A percentile compares a stretch with the other conserved stretches of the same genome.
phyloP scores from a whole-genome alignment of 2,888 invertebrate species.

The Melanostoma mellinum region DNA sequence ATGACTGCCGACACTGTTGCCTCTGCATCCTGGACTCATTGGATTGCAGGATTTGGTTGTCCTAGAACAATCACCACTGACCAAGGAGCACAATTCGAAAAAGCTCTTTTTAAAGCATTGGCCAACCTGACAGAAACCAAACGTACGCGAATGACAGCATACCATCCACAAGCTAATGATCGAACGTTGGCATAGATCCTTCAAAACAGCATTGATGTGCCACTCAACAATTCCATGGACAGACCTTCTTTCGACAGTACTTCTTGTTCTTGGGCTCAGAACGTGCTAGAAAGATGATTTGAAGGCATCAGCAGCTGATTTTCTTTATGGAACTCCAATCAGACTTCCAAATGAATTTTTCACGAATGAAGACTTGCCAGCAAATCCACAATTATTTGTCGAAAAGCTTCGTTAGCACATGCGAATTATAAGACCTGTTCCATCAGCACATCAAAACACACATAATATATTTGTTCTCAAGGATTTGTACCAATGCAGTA shows the following conservation, averaged over 20 bases:
- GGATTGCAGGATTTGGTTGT: constrained; percentile 33
- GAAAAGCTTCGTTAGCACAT: too few species aligned
- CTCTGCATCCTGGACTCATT: constrained; percentile 16
- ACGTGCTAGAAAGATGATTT: too few species aligned
- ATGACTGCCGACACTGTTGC: constrained; percentile 24
- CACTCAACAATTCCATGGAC: constrained; percentile 75
- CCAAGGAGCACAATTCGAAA: constrained; percentile 33
- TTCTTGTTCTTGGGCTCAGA: too few species aligned
- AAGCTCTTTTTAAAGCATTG: constrained; percentile 20
- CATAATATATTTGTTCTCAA: too few species aligned
- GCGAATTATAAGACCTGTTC: too few species aligned
- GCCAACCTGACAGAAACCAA: constrained; percentile 49
- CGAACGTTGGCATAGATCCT: constrained; percentile 79
- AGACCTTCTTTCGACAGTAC: constrained; percentile 74
- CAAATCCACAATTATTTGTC: too few species aligned
- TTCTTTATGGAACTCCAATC: too few species aligned
- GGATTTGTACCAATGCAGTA: too few species aligned
- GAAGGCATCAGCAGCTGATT: too few species aligned
- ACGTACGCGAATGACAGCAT: constrained; percentile 27
- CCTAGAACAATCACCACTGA: constrained; percentile 28
- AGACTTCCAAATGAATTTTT: too few species aligned
- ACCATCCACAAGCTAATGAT: constrained; percentile 22
- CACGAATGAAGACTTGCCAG: too few species aligned
- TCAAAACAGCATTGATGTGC: constrained; percentile 79
- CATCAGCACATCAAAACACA: too few species aligned